Evolutionary conservation across 2,113 vertebrate species (phyloP), one percentile per base, ranked within the genome.

Genomic region (Sisor rabdophorus): DNA sequence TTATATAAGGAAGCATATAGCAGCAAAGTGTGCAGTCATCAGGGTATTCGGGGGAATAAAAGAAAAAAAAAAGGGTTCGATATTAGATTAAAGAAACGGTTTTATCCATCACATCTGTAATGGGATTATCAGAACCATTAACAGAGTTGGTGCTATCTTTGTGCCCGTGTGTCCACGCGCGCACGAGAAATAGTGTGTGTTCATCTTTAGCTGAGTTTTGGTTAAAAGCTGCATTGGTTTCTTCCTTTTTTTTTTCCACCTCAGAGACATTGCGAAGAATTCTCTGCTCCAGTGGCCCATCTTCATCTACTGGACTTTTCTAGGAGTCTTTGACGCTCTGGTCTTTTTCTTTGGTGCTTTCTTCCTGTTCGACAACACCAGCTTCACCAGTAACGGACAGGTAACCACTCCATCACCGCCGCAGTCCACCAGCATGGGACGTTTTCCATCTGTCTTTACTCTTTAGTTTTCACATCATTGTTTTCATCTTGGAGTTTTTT

Each of bases 291-390:
- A 91, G 36, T 98, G 96, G 96, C 92, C 90, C 44, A 91, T 85
- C 48, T 99, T 99, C 87, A 87, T 96, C 74, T 99, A 99, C 80
- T 98, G 97, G 97, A 98, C 96, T 3, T 83, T 94, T 84, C 89
- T 99, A 69, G 96, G 97, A 2, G 87, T 96, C 1, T 99, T 98
- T 63, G 93, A 98, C 1, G 96, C 97, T 9, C 71, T 95, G 30
- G 94, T 98, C 61, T 98, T 99, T 92, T 99, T 98, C 91, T 99
- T 99, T 80, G 96, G 97, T 85, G 94, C 93, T 89, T 99, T 97
- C 89, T 95, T 97, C 90, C 89, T 99, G 87, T 96, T 97, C 84
- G 94, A 97, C 84, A 95, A 95, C 88, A 95, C 95, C 60, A 87
- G 93, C 56, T 93, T 97, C 90, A 95, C 94, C 91, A 96, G 94